Base-by-base conservation (phyloP, 2,888 invertebrate species). In the Chalcosyrphus nemorum region DNA sequence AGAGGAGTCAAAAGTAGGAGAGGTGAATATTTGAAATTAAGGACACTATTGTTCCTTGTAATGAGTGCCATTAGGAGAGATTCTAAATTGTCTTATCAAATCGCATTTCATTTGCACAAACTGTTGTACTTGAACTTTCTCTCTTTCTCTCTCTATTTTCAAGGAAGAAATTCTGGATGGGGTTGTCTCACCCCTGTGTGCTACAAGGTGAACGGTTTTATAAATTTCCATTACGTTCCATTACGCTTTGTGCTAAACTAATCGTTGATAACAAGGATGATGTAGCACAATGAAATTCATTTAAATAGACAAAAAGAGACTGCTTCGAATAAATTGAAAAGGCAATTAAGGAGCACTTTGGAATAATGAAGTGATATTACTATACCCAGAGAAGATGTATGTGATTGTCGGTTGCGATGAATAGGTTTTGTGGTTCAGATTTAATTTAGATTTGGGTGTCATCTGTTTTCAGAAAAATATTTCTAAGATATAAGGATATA, bases 51-150 rank as follows among this genome's bases (percentile, higher is more conserved):
- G 84, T 84, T 84, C 78, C 50, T 63, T 84, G 84, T 84, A 84
- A 84, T 84, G 78, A 84, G 78, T 68, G 56, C 52, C 84, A 74
- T 84, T 84, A 84, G 78, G 57, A 78, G 78, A 63, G 68, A 68
- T 78, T 74, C 63, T 74, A 74, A 84, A 78, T 84, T 74, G 74
- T 68, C 74, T 84, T 78, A 78, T 78, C 77, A 84, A 84, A 84
- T 84, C 72, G 84, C 65, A 84, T 84, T 84, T 84, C 84, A 84
- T 78, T 84, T 78, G 78, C 72, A 78, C 68, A 78, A 78, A 78
- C 63, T 84, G 61, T 57, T 84, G 61, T 84, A 56, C 61, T 74
- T 63, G 21, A 59, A 54, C n/a, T 63, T 45, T 63, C 6, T 29
- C 5, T 54, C n/a, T n/a, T n/a, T n/a, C n/a, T n/a, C n/a, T n/a